Percentiles rank a stretch among this genome's conserved stretches.
phyloP scores from a whole-genome alignment of 2,113 vertebrate species.

The Tenebrosternarchus preto region DNA sequence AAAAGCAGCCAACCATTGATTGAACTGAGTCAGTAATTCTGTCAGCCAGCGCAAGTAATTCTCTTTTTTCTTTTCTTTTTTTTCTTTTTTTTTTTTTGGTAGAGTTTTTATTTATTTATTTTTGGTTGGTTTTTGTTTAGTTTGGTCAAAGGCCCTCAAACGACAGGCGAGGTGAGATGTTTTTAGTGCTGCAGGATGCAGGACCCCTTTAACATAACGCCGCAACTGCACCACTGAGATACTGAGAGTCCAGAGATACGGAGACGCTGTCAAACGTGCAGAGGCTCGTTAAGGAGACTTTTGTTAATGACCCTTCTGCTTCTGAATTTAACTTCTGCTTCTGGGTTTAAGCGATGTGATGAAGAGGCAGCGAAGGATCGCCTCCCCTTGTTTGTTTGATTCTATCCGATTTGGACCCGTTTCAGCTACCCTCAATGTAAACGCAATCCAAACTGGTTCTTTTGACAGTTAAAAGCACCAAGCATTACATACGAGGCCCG shows the following conservation, averaged over 20 bases:
- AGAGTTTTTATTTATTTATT: no score
- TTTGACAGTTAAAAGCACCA: conserved; percentile 33
- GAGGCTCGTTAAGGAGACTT: conserved; percentile 38
- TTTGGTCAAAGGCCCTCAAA: background rate
- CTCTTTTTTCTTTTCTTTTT: conserved; percentile 9
- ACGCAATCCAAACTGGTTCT: background rate
- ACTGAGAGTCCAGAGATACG: conserved; percentile 9
- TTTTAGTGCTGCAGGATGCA: conserved; percentile 19
- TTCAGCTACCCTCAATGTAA: conserved; percentile 6
- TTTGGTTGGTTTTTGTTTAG: background rate
- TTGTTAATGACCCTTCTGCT: conserved; percentile 34
- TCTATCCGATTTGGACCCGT: conserved; percentile 5
- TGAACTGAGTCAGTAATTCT: conserved; percentile 53
- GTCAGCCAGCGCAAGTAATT: conserved; percentile 40
- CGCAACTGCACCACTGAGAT: background rate
- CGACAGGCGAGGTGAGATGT: background rate
- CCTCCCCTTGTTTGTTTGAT: conserved; percentile 14
- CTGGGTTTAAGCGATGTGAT: no score
- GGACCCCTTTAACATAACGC: conserved; percentile 18
- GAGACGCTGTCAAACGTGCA: conserved; percentile 41
- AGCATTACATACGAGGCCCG: conserved; percentile 7
- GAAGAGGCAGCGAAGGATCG: background rate
- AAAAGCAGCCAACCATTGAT: conserved; percentile 51
- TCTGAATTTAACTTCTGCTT: conserved; percentile 23
- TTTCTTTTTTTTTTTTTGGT: no score